Conservation (phyloP, 2,888 invertebrate genomes). For the Scaptodrosophila latifasciaeformis region DNA sequence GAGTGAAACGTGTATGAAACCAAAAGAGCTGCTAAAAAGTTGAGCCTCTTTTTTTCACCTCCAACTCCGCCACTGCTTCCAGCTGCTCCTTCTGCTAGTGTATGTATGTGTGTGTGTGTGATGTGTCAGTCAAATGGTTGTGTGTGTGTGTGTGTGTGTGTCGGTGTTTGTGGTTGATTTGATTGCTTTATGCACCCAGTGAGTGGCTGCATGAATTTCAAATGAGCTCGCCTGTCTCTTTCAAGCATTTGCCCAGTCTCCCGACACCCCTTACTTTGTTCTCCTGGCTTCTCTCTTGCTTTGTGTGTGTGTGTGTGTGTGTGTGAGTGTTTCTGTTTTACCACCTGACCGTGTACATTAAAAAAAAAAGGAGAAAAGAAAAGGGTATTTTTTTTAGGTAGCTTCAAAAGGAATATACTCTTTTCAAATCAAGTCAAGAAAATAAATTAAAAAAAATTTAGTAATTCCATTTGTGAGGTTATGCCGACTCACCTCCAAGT, state of each 20-base stretch:
- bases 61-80: slow-evolving; percentile 10
- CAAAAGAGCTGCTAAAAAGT: slow-evolving; percentile 50
- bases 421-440: too few species aligned
- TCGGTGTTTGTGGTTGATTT: slow-evolving; percentile 71
- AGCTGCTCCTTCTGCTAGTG: slow-evolving; percentile 15
- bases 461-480: too few species aligned
- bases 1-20: slow-evolving; percentile 62
- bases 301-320: neutral
- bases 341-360: too few species aligned
- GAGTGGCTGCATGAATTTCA: slow-evolving; percentile 72
- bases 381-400: too few species aligned
- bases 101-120: slow-evolving; percentile 9
- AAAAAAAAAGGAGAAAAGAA: too few species aligned
- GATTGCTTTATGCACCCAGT: slow-evolving; percentile 73
- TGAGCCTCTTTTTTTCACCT: slow-evolving; percentile 12
- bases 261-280: too few species aligned
- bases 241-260: neutral
- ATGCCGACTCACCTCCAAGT: too few species aligned
- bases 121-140: too few species aligned
- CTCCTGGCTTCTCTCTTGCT: too few species aligned
- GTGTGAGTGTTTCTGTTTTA: neutral
- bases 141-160: slow-evolving; percentile 19
- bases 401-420: slow-evolving; percentile 35
- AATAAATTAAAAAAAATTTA: neutral
- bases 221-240: slow-evolving; percentile 45